phyloP scores from a whole-genome alignment of 2,797 vertebrate genomes.

The Anabas testudineus region DNA sequence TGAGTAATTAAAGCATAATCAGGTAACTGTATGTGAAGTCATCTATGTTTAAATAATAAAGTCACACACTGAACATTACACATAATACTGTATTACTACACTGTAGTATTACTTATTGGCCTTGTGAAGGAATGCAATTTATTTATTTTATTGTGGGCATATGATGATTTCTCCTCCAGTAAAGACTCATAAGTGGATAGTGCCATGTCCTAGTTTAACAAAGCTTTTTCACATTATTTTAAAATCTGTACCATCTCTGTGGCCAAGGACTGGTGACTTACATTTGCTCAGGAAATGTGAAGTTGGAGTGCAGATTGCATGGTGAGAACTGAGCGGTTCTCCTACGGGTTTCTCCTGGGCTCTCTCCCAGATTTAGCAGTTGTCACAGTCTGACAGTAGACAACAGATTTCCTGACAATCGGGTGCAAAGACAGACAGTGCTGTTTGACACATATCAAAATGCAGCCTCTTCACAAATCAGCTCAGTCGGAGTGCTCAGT shows the following conservation, averaged over 20 bases:
- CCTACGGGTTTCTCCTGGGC: constrained; percentile 35
- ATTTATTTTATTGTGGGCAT: constrained; percentile 14
- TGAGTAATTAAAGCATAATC: constrained; percentile 3
- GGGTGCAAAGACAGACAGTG: constrained; percentile 13
- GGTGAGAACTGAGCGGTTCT: constrained; percentile 20
- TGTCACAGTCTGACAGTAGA: constrained; percentile 39
- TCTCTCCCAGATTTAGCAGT: constrained; percentile 38
- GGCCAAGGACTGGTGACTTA: constrained; percentile 28
- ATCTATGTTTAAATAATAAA: not conserved
- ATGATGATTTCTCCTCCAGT: constrained; percentile 30
- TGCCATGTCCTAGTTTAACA: constrained; percentile 40
- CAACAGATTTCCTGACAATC: constrained; percentile 41
- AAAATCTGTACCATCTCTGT: constrained; percentile 46
- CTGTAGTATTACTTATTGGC: not conserved
- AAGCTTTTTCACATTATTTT: constrained; percentile 54
- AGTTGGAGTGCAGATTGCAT: constrained; percentile 28
- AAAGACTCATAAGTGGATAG: constrained; percentile 30
- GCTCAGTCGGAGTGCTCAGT: not conserved
- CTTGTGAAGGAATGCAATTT: constrained; percentile 15
- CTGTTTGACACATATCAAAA: constrained; percentile 29
- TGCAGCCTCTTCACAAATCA: constrained; percentile 6
- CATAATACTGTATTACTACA: constrained; percentile 4
- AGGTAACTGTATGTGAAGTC: not conserved
- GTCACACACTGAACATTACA: not conserved
- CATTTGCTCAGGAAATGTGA: constrained; percentile 54